These are phyloP conservation scores for Bombus consobrinus DNA, from an alignment of 1,140 invertebrate genomes.

Conservation along the genomic window DNA sequence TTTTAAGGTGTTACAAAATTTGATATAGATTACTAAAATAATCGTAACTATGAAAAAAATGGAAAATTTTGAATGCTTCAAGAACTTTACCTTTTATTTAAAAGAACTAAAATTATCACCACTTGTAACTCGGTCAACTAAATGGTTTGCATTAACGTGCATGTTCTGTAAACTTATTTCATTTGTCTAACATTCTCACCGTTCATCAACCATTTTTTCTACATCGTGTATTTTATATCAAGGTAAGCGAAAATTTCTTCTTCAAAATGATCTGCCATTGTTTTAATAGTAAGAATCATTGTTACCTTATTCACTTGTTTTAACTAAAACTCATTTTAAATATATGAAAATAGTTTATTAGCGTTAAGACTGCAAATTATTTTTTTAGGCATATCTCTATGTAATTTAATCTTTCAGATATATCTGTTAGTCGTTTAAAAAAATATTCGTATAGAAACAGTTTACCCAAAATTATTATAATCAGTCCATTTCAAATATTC, in stretches of 20 bases:
- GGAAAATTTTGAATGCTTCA: conserved; percentile 42
- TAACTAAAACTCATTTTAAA: conserved; percentile 8
- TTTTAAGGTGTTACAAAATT: conserved; percentile 26
- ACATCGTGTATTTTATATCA: conserved; percentile 2
- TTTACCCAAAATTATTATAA: neutral
- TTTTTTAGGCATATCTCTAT: neutral
- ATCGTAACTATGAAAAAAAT: conserved; percentile 37
- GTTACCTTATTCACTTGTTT: conserved; percentile 25
- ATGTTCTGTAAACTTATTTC: conserved; percentile 29
- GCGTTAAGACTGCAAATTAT: conserved; percentile 33
- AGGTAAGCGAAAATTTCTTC: conserved; percentile 23
- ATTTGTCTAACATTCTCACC: neutral
- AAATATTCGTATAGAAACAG: neutral
- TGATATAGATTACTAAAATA: conserved; percentile 19
- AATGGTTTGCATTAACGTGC: neutral
- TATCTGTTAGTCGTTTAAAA: neutral
- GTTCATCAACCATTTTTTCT: conserved; percentile 38
- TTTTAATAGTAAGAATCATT: conserved; percentile 30
- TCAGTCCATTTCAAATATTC: neutral
- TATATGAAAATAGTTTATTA: neutral
- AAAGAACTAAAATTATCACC: conserved; percentile 10
- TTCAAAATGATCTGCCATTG: conserved; percentile 18
- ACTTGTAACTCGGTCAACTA: neutral
- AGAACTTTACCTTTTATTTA: conserved; percentile 10
- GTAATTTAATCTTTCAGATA: neutral